Evolutionary conservation across 1,140 invertebrate genomes (phyloP), one percentile per base, ranked within the genome.

Genomic region (Anastrepha ludens): DNA sequence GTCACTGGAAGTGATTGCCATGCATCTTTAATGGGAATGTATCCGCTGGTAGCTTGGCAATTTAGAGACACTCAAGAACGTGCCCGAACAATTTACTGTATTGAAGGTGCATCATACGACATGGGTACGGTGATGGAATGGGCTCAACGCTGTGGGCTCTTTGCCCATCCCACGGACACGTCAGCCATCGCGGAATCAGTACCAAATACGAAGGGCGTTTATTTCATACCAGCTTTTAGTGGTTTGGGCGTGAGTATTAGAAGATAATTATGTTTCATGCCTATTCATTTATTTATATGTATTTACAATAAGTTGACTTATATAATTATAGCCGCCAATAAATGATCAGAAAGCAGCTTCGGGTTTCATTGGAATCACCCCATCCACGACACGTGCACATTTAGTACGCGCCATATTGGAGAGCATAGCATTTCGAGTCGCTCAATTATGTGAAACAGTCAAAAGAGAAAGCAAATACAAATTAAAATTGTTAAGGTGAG

Each of bases 1-100:
- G 98, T 99, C 91, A 98, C 98, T 2, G 97, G 97, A 1, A 89
- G 89, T 7, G 93, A 95, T 58, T 96, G 98, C 6, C 96, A 98
- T 92, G 96, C 97, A 0, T 97, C 97, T 41, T 93, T 97, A 6
- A 94, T 94, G 59, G 97, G 96, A 0, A 94, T 99, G 20, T 99
- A 99, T 94, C 98, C 98, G 0, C 92, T 99, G 9, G 96, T 99
- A 59, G 98, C 96, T 0, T 99, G 98, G 98, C 96, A 96, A 91
- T 94, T 98, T 91, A 96, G 95, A 41, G 47, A 81, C 47, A 17
- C 17, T 67, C 86, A 1, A 78, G 87, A 13, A 86, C 39, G 7
- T 60, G 90, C 94, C 94, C 86, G 90, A 96, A 90, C 90, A 44
- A 94, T 96, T 1, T 99, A 97, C 93, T 93, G 97, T 62, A 96